phyloP scores from a whole-genome alignment of 2,797 vertebrate genomes.

The Antrozous pallidus region DNA sequence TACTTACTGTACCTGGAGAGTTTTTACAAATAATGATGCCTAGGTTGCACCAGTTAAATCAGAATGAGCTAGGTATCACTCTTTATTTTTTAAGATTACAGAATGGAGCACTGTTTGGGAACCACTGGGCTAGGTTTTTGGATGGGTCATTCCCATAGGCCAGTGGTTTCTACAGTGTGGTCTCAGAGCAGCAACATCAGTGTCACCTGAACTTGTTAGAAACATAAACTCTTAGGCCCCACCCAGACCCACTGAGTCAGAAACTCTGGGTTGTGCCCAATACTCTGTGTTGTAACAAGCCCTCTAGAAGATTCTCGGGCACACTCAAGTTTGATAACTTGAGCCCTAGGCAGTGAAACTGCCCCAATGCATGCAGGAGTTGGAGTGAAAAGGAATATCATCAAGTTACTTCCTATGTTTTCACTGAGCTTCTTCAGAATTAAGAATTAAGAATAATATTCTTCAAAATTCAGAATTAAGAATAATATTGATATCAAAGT shows the following conservation, averaged over 20 bases:
- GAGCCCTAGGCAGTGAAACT: constrained; percentile 36
- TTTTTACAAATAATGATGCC: neutral
- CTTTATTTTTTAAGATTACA: constrained; percentile 22
- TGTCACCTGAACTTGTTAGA: constrained; percentile 16
- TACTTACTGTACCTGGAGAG: neutral
- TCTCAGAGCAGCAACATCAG: neutral
- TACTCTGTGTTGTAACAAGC: constrained; percentile 53
- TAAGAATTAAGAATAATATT: neutral
- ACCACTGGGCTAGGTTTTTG: neutral
- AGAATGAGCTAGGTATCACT: neutral
- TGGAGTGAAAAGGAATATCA: neutral
- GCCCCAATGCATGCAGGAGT: neutral
- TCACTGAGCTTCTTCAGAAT: constrained; percentile 46
- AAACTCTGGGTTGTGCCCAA: neutral
- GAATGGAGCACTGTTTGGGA: neutral
- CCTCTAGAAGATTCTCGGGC: constrained; percentile 39
- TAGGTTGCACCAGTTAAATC: neutral
- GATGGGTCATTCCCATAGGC: neutral
- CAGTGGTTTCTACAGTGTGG: neutral
- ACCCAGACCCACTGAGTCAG: constrained; percentile 17
- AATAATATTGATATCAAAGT: constrained; percentile 1
- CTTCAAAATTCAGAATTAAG: constrained; percentile 20
- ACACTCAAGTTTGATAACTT: constrained; percentile 28
- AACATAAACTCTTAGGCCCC: neutral
- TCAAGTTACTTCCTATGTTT: constrained; percentile 44